Evolutionary conservation across 2,888 invertebrate genomes (phyloP).

Genomic region (Spicauda simplicius): DNA sequence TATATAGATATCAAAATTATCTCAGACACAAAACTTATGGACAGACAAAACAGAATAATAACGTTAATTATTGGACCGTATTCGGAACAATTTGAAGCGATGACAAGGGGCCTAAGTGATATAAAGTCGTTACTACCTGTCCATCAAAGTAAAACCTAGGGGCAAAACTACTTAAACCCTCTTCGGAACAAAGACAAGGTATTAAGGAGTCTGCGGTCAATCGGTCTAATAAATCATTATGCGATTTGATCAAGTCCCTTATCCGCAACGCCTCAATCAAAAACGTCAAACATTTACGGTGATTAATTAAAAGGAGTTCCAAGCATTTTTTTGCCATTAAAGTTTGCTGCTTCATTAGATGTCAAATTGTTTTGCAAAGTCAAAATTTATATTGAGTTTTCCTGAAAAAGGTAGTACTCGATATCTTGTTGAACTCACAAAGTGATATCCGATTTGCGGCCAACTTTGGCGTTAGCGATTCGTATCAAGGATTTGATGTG

Average conservation of each 20-base stretch:
- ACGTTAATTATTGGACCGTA: background rate
- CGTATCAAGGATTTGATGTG: constrained; percentile 19
- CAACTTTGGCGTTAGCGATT: constrained; percentile 19
- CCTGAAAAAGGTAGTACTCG: background rate
- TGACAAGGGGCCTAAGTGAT: constrained; percentile 7
- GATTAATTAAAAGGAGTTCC: constrained; percentile 7
- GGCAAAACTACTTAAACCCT: constrained; percentile 27
- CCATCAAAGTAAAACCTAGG: constrained; percentile 18
- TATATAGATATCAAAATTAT: no score
- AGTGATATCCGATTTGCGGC: constrained; percentile 18
- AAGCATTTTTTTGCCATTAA: constrained; percentile 3
- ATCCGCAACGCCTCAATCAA: constrained; percentile 7
- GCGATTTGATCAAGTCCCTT: constrained; percentile 10
- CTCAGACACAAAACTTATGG: no score
- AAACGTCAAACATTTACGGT: background rate
- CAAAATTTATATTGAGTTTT: background rate
- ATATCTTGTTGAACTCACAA: constrained; percentile 5
- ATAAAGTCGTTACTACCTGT: constrained; percentile 20
- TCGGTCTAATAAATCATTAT: constrained; percentile 25
- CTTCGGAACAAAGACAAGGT: constrained; percentile 8
- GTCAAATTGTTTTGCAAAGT: background rate
- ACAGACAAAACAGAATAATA: background rate
- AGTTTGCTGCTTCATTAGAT: background rate
- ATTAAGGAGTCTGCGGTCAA: constrained; percentile 16
- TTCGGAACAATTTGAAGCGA: background rate